Evolutionary conservation across 2,888 invertebrate genomes (phyloP).

Genomic region (Lasioglossum calceatum): DNA sequence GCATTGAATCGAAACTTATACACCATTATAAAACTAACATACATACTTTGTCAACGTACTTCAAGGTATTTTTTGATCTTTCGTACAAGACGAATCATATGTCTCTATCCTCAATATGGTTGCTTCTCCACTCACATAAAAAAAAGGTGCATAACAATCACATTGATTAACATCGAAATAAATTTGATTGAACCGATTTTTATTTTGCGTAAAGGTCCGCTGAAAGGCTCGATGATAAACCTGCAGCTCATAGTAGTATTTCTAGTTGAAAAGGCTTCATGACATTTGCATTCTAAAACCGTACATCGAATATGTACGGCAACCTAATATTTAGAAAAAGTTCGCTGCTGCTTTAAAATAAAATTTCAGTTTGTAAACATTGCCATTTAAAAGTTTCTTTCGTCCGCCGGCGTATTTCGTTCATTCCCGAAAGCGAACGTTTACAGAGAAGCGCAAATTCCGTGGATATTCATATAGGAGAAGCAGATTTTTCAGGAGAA

Average conservation of each 20-base stretch:
- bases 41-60: too few relatives aligned
- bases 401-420: neutral
- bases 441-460: neutral
- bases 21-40: too few relatives aligned
- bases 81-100: too few relatives aligned
- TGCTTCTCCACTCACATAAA: too few relatives aligned
- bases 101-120: too few relatives aligned
- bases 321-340: neutral
- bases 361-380: neutral
- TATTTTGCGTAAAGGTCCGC: too few relatives aligned
- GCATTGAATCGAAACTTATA: too few relatives aligned
- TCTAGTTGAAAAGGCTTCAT: neutral
- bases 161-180: too few relatives aligned
- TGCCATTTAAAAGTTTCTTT: neutral
- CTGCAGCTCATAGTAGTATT: neutral
- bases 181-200: too few relatives aligned
- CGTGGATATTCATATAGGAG: neutral
- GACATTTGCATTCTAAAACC: neutral
- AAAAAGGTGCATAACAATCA: too few relatives aligned
- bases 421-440: neutral
- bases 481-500: neutral
- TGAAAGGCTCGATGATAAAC: too few relatives aligned
- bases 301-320: neutral
- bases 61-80: too few relatives aligned
- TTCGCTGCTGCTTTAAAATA: neutral